Percentiles rank a stretch among this genome's conserved stretches.
These are phyloP conservation scores for Felis chaus DNA, from an alignment of 2,113 vertebrate genomes.

Conservation along the genomic window DNA sequence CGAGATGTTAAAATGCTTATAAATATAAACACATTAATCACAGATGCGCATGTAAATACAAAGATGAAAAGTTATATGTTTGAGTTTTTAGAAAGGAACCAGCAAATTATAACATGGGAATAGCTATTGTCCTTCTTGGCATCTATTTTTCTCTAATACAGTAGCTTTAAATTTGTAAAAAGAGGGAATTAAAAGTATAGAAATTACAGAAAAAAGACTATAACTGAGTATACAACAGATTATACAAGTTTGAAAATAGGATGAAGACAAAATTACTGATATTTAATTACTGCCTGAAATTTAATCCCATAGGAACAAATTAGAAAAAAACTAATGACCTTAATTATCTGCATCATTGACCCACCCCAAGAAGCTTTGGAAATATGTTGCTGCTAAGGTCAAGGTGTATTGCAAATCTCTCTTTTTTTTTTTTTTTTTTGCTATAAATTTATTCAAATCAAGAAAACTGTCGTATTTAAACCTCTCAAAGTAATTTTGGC, in stretches of 20 bases:
- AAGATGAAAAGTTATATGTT: background rate
- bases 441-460: too few species aligned
- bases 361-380: background rate
- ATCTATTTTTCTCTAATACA: background rate
- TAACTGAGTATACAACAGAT: background rate
- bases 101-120: background rate
- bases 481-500: too few species aligned
- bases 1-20: background rate
- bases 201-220: background rate
- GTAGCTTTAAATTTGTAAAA: background rate
- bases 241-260: background rate
- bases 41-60: background rate
- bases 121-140: background rate
- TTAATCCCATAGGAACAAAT: background rate
- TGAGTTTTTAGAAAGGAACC: background rate
- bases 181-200: background rate
- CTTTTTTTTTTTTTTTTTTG: too few species aligned
- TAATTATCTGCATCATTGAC: background rate
- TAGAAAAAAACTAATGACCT: background rate
- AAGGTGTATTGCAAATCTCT: background rate
- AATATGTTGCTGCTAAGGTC: background rate
- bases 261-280: slow-evolving; percentile 29
- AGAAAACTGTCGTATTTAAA: too few species aligned
- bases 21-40: background rate
- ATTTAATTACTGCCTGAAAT: slow-evolving; percentile 26